Base-by-base conservation (phyloP, 92 coral and sea anemone genomes). In the Micromussa lordhowensis region DNA sequence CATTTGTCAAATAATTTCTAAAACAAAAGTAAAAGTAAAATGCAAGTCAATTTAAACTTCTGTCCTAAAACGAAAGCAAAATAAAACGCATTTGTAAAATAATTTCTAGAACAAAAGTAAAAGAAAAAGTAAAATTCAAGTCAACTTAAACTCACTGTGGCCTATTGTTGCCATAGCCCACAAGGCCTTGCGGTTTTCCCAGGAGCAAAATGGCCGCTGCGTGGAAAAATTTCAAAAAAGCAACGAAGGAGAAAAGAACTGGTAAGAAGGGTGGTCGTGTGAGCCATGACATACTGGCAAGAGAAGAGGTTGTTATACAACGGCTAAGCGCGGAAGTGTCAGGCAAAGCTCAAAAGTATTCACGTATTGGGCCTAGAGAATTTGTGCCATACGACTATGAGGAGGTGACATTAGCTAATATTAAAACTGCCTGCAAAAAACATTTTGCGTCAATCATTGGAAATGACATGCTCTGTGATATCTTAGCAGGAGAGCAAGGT, bases 11-110 rank as follows among this genome's bases (percentile, higher is more conserved):
- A 73, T 73, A 73, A 73, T 31, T 73, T 35, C 24, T 73, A 73
- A 35, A 73, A 16, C 77, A 73, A 73, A 73, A 73, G 49, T 26
- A 73, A 73, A 73, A 73, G 77, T 73, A 73, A 73, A 73, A 35
- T 53, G 77, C 77, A 32, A 31, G 49, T 73, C 77, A 73, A 73
- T 73, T 73, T 31, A 73, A 73, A 31, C 22, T 70, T 70, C 75
- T 70, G 75, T 73, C 77, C 21, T 73, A 14, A 73, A 32, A 32
- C 22, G 77, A 32, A 73, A 73, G 36, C 35, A 73, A 73, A 73
- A 73, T 32, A 9, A 73, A 73, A 73, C 38, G 40, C 49, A 12
- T 73, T 73, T 32, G 77, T 73, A 40, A 73, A 73, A 73, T 73
- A 73, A 73, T 31, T 73, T 73, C 24, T 73, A 73, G 34, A 73